Base-by-base conservation (phyloP, 2,888 invertebrate species). In the Ophion slaviceki region DNA sequence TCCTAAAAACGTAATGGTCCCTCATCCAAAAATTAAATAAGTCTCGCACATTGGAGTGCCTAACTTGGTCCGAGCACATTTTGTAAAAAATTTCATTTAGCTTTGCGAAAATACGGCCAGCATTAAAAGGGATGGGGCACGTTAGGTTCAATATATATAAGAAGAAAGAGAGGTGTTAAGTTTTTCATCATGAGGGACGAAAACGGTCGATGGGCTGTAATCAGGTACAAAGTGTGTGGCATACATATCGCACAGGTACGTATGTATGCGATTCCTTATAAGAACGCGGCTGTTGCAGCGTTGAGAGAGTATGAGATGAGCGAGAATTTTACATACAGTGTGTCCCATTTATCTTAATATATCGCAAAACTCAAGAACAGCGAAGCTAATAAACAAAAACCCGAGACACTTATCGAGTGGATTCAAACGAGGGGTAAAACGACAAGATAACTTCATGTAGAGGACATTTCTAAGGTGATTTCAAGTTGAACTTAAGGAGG, bases 181-280 rank as follows among this genome's bases (percentile, higher is more conserved):
- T 85, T 80, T 83, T 83, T 86, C 83, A 83, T 83, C 83, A 83
- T 32, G 80, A 80, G 68, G 76, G 40, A 82, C 57, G 80, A 74
- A 77, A 86, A 74, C 77, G 76, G 72, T 82, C 80, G 72, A 40
- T 72, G 53, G 53, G 77, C 74, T 83, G 67, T 86, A 86, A 86
- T 86, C 86, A 83, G 68, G 80, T 36, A 68, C 14, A 66, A 64
- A 84, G 70, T 75, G 68, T 53, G 28, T 59, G 57, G 62, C 32
- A 47, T 47, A 62, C 24, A 59, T 24, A 57, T 14, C 11, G 28
- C 59, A 32, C 14, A 20, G 24, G 20, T 61, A 47, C 36, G 17
- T 80, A 20, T 47, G 20, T 64, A 45, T 68, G 11, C 67, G 10
- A 67, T 68, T 47, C 40, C 14, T 20, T 62, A 75, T 40, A 14